Conservation (phyloP, 2,888 invertebrate genomes). For the Ceramica pisi region DNA sequence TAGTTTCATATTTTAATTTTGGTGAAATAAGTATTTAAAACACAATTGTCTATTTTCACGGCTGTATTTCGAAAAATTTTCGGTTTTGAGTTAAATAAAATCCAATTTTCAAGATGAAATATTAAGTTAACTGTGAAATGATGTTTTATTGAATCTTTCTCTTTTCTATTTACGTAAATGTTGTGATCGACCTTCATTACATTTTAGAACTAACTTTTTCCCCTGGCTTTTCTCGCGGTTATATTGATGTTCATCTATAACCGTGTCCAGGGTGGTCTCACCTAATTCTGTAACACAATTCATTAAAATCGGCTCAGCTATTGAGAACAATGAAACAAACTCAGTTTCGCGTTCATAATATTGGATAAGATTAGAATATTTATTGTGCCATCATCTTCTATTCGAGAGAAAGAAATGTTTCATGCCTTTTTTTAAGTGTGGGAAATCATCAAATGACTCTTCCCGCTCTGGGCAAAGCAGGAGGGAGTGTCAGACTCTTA, state of each 20-base stretch:
- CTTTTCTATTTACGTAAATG: neutral
- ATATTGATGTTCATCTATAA: no score
- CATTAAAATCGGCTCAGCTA: no score
- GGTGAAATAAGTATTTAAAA: neutral
- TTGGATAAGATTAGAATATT: neutral
- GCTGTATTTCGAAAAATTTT: neutral
- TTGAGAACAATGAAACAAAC: no score
- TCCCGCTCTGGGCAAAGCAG: no score
- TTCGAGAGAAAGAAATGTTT: conserved; percentile 1
- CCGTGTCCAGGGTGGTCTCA: no score
- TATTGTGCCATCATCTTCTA: neutral
- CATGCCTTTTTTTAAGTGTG: no score
- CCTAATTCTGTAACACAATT: no score
- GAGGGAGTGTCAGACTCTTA: no score
- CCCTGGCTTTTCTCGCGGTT: no score
- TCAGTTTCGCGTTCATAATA: no score
- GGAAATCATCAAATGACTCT: no score
- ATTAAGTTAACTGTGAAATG: conserved; percentile 1
- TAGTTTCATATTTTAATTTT: neutral
- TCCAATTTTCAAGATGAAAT: neutral
- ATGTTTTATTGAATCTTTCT: neutral
- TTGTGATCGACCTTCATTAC: neutral
- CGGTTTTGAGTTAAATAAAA: neutral
- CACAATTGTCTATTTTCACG: neutral
- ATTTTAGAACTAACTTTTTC: neutral